Evolutionary conservation across 2,113 vertebrate genomes (phyloP), one percentile per base, ranked within the genome.

Genomic region (Tragulus kanchil): DNA sequence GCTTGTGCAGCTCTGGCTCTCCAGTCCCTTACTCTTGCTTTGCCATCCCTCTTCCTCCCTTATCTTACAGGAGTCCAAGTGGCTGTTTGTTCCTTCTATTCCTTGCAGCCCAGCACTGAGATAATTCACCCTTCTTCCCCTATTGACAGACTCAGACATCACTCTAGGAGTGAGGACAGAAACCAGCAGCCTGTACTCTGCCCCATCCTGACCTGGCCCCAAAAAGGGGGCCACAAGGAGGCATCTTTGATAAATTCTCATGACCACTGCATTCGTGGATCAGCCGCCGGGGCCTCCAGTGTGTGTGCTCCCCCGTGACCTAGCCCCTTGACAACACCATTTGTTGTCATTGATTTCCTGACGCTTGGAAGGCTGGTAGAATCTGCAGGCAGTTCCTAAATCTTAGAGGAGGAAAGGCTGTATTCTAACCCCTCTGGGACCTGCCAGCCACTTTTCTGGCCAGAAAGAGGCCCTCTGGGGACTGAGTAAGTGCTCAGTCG

Each of bases 1-100:
- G n/a, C 69, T 64, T 50, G 65, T 21, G 88, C 59, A 31, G n/a
- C 25, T n/a, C 48, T 58, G 62, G 73, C 58, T 71, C 61, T 64
- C 62, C 42, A 5, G 54, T 31, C 62, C 91, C 96, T 89, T 87
- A 77, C 84, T 82, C 75, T n/a, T n/a, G 71, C 73, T 42, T 54
- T 77, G 75, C 6, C 25, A 31, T 52, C 85, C 48, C 65, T 50
- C 84, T 58, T 56, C 91, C n/a, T 36, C 50, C 52, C 36, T 86
- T 97, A 90, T 90, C 98, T 78, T 56, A 9, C 25, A 81, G 42
- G 16, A 85, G 7, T 96, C 50, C 42, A 95, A 96, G 81, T 48
- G 71, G 79, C 78, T 82, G 15, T 97, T 96, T 86, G 31, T 85
- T 90, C 67, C 45, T n/a, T 88, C 61, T 90, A 4, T 69, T 61